Conservation (phyloP, 2,113 vertebrate genomes). For the Calyptommatus sinebrachiatus region DNA sequence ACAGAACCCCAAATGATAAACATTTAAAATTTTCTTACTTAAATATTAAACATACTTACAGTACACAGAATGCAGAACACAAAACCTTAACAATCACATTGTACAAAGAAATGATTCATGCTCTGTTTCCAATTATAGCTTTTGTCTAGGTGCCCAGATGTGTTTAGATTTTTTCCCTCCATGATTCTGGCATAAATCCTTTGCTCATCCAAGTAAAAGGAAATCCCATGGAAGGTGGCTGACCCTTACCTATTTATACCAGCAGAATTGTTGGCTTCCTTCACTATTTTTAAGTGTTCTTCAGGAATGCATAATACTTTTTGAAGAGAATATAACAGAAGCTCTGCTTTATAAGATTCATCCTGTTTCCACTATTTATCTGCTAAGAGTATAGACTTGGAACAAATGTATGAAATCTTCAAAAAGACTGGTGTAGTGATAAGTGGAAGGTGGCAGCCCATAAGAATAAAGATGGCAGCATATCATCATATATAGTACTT, state of each 20-base stretch:
- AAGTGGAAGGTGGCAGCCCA: no score
- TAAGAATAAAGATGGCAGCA: no score
- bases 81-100: background rate
- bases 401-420: background rate
- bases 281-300: background rate
- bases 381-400: background rate
- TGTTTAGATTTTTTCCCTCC: background rate
- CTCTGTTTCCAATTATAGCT: slow-evolving; percentile 19
- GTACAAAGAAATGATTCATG: slow-evolving; percentile 1
- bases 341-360: background rate
- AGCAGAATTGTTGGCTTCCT: background rate
- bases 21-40: background rate
- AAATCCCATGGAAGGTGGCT: slow-evolving; percentile 5
- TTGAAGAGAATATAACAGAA: background rate
- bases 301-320: background rate
- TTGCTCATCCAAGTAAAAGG: background rate
- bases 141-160: slow-evolving; percentile 15
- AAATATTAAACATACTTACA: background rate
- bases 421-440: no score
- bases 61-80: background rate
- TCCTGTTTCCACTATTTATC: background rate
- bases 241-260: background rate
- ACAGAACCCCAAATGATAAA: background rate
- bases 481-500: no score
- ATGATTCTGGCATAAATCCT: background rate